Percentiles rank a stretch among this genome's conserved stretches.
phyloP scores from a whole-genome alignment of 1,140 invertebrate genomes.

The Ostrea edulis region DNA sequence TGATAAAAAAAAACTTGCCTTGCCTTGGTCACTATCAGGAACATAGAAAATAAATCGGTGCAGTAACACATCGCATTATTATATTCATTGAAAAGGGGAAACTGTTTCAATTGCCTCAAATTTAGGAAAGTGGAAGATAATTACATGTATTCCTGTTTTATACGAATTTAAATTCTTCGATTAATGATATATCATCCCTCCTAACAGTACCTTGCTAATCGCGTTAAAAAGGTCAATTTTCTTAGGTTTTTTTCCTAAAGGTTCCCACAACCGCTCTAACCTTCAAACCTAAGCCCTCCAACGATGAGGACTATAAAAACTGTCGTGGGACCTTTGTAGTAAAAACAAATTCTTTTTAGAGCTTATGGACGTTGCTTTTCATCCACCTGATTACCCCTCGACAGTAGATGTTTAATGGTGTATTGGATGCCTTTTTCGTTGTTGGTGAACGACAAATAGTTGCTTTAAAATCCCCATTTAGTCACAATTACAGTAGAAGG shows the following conservation, averaged over 20 bases:
- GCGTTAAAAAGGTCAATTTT: slow-evolving; percentile 7
- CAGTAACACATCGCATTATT: no score
- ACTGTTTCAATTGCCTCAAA: not conserved
- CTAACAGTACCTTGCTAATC: not conserved
- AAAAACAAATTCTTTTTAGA: not conserved
- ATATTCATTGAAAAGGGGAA: not conserved
- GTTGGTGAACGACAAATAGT: not conserved
- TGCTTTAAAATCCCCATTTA: not conserved
- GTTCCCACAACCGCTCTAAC: not conserved
- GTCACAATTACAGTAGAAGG: not conserved
- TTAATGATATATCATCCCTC: not conserved
- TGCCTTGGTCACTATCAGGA: no score
- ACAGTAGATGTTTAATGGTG: not conserved
- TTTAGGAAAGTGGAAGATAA: not conserved
- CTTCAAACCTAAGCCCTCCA: slow-evolving; percentile 6
- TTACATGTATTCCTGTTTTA: not conserved
- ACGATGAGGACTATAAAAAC: slow-evolving; percentile 1
- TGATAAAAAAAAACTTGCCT: no score
- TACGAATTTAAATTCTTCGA: not conserved
- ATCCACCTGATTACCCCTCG: not conserved
- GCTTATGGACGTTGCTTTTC: not conserved
- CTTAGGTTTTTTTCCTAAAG: not conserved
- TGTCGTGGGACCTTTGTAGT: not conserved
- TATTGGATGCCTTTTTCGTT: not conserved
- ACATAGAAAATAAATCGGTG: no score